Percentiles rank a stretch among this genome's conserved stretches.
Evolutionary conservation across 2,888 invertebrate species (phyloP).

Genomic region (Synergus gifuensis): DNA sequence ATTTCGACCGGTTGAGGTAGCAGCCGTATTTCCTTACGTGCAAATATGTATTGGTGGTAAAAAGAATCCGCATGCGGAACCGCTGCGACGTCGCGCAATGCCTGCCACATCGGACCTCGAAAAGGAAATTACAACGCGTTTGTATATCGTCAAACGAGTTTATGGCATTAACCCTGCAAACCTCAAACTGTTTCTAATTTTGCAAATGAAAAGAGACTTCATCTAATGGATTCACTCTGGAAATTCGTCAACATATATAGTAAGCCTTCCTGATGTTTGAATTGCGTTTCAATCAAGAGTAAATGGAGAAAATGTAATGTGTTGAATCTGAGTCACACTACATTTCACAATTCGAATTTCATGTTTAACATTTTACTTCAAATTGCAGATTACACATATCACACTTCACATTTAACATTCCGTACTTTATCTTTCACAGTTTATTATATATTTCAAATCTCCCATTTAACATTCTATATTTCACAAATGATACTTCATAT

Average conservation of each 20-base stretch:
- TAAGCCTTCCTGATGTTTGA: conserved; percentile 4
- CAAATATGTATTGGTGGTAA: conserved; percentile 34
- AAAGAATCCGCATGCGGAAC: conserved; percentile 18
- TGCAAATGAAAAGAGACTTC: conserved; percentile 12
- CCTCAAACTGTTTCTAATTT: conserved; percentile 12
- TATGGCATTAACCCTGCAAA: not conserved
- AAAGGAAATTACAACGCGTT: not conserved
- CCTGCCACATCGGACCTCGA: not conserved
- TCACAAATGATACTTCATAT: too few species aligned
- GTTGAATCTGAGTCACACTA: too few species aligned
- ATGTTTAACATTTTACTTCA: too few species aligned
- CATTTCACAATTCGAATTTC: too few species aligned
- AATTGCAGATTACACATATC: too few species aligned
- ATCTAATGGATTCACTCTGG: conserved; percentile 10
- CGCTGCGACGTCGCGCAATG: too few species aligned
- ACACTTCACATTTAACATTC: too few species aligned
- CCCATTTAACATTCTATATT: too few species aligned
- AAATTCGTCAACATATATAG: conserved; percentile 6
- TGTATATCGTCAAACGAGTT: conserved; percentile 8
- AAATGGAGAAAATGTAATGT: not conserved
- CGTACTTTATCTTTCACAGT: too few species aligned
- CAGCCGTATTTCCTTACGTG: conserved; percentile 46
- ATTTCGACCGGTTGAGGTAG: conserved; percentile 60
- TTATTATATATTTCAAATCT: too few species aligned
- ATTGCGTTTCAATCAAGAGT: not conserved